Evolutionary conservation across 2,113 vertebrate species (phyloP).

Genomic region (Bothrops jararaca): DNA sequence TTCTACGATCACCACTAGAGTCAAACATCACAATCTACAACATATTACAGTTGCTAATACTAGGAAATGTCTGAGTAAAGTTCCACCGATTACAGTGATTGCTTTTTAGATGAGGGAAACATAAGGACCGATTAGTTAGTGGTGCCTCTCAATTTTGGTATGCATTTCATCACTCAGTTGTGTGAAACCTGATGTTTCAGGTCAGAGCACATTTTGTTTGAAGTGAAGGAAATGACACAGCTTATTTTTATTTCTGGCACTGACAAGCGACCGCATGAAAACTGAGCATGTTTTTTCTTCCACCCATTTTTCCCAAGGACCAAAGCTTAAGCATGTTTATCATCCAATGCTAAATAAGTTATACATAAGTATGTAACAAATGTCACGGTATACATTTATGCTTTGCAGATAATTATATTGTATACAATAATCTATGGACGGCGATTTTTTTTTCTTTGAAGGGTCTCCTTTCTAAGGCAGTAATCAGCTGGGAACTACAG

Average conservation of each 20-base stretch:
- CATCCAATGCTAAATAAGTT: neutral
- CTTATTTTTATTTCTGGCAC: neutral
- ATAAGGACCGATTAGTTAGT: neutral
- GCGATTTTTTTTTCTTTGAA: neutral
- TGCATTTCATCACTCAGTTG: neutral
- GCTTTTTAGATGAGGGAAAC: neutral
- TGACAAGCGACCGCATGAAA: neutral
- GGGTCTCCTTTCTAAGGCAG: neutral
- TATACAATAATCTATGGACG: neutral
- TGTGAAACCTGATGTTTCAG: neutral
- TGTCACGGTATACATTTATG: neutral
- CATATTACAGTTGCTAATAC: neutral
- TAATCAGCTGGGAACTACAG: neutral
- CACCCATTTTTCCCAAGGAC: neutral
- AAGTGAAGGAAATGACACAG: neutral
- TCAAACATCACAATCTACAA: neutral
- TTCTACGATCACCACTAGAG: neutral
- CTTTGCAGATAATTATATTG: neutral
- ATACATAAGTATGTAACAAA: neutral
- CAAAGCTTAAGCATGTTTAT: neutral
- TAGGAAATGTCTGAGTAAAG: neutral
- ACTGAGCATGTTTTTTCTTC: neutral
- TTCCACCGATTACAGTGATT: neutral
- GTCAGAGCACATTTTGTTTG: neutral
- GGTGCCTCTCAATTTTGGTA: neutral